A percentile compares a stretch with the other conserved stretches of the same genome.
Conservation (phyloP, 1,140 invertebrate genomes). For the Venturia canescens region DNA sequence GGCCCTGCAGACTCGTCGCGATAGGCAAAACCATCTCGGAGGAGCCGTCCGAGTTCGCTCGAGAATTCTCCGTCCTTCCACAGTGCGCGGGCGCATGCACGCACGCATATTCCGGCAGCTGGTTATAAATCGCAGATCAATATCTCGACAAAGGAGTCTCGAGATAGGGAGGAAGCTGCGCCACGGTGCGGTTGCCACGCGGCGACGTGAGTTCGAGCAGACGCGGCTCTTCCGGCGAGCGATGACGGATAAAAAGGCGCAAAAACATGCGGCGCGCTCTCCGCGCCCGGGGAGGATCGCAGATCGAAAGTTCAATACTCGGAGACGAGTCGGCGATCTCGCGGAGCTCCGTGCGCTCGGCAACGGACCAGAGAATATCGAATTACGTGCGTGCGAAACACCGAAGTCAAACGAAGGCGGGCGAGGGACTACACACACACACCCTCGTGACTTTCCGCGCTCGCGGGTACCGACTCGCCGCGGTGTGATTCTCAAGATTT, state of each 20-base stretch:
- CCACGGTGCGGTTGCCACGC: slow-evolving; percentile 62
- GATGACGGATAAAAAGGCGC: background rate
- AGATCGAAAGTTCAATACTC: slow-evolving; percentile 21
- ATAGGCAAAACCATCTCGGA: background rate
- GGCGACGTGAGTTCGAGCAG: slow-evolving; percentile 68
- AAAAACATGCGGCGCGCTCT: slow-evolving; percentile 50
- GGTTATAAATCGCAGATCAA: slow-evolving; percentile 67
- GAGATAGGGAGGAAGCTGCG: background rate
- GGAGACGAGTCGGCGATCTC: no score
- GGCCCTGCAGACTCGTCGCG: background rate
- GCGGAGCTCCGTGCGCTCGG: background rate
- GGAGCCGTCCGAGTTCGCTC: background rate
- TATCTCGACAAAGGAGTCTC: slow-evolving; percentile 57
- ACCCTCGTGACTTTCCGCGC: background rate
- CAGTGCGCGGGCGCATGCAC: no score
- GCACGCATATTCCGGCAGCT: slow-evolving; percentile 66
- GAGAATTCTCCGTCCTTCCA: slow-evolving; percentile 44
- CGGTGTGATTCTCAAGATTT: slow-evolving; percentile 26
- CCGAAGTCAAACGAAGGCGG: background rate
- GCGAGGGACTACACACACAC: background rate
- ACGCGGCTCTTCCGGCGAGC: slow-evolving; percentile 56
- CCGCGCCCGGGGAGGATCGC: slow-evolving; percentile 28
- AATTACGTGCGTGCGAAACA: slow-evolving; percentile 37
- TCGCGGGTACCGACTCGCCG: background rate
- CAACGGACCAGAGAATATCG: slow-evolving; percentile 27